A percentile compares a stretch with the other conserved stretches of the same genome.
Evolutionary conservation across 2,888 invertebrate species (phyloP).

Genomic region (Tenthredo mesomela): DNA sequence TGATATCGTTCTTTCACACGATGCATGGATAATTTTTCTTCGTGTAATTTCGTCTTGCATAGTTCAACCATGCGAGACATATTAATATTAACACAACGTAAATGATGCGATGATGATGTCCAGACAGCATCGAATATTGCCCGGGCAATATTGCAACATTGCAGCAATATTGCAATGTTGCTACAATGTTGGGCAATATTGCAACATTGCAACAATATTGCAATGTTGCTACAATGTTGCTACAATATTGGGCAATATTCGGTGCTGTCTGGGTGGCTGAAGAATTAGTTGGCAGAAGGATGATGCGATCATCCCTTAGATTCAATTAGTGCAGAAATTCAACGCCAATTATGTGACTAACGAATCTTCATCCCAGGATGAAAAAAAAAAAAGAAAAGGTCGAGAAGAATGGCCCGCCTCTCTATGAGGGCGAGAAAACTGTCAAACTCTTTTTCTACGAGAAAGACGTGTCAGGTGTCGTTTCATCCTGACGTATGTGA

Average conservation of each 20-base stretch:
- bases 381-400: not conserved
- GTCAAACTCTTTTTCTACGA: not conserved
- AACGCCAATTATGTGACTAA: not conserved
- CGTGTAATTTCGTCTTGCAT: not conserved
- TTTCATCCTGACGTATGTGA: not conserved
- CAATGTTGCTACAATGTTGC: no score
- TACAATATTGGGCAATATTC: no score
- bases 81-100: no score
- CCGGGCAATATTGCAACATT: no score
- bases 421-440: not conserved
- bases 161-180: no score
- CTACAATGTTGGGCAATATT: no score
- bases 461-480: slow-evolving; percentile 56
- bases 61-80: no score
- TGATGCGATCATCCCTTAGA: not conserved
- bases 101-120: not conserved
- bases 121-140: no score
- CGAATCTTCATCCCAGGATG: not conserved
- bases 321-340: not conserved
- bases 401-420: not conserved
- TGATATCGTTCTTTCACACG: not conserved
- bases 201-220: no score
- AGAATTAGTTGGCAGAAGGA: not conserved
- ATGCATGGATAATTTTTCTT: not conserved
- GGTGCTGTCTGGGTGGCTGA: no score